These are phyloP conservation scores for Cheiracanthium punctorium DNA, from an alignment of 2,888 invertebrate species.

Conservation along the genomic window DNA sequence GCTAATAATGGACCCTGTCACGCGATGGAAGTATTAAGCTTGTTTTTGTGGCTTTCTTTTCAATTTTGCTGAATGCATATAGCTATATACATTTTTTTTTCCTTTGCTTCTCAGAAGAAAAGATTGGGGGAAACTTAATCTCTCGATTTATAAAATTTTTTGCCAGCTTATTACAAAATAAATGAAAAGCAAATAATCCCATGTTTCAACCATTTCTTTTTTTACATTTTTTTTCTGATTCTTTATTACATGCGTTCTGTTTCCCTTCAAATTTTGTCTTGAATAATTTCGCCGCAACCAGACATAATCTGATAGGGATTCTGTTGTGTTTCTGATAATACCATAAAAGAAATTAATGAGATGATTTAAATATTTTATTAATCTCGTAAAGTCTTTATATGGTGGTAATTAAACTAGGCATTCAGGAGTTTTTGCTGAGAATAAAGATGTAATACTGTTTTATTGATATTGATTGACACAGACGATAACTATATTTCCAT, in stretches of 20 bases:
- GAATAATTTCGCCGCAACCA: neutral
- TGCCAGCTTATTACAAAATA: neutral
- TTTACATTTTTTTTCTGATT: no score
- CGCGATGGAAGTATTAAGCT: constrained; percentile 11
- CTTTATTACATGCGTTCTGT: neutral
- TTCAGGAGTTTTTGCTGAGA: no score
- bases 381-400: neutral
- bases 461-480: no score
- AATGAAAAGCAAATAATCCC: neutral
- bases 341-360: neutral
- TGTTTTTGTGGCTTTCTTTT: neutral
- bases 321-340: neutral
- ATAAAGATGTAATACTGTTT: no score
- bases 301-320: neutral
- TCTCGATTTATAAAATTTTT: neutral
- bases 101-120: neutral
- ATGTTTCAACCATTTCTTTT: neutral
- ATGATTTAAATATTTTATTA: neutral
- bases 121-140: neutral
- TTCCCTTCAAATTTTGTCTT: neutral
- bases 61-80: neutral
- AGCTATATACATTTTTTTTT: no score
- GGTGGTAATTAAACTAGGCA: no score
- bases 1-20: constrained; percentile 6
- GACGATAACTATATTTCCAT: no score